Percentiles rank a stretch among this genome's conserved stretches.
phyloP scores from a whole-genome alignment of 92 coral and sea anemone species.

The Palythoa caribaeorum region DNA sequence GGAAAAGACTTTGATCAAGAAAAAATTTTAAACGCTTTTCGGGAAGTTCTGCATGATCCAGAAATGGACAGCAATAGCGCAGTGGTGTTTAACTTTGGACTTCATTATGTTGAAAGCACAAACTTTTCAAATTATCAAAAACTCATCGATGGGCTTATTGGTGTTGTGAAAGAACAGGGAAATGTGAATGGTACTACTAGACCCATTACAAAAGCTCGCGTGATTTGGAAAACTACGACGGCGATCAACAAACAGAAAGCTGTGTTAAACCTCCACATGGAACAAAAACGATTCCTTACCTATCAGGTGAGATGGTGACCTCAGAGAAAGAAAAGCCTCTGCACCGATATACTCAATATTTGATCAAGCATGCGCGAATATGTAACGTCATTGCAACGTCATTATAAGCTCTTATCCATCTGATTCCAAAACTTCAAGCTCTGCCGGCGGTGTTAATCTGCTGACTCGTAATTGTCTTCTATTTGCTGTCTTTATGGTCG shows the following conservation, averaged over 20 bases:
- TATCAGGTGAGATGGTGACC: slow-evolving; percentile 62
- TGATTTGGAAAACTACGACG: slow-evolving; percentile 86
- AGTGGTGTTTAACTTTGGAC: slow-evolving; percentile 45
- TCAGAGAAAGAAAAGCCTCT: not conserved
- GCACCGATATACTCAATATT: not conserved
- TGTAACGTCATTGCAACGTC: too few species aligned
- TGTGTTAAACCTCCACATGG: slow-evolving; percentile 47
- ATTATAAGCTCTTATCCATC: too few species aligned
- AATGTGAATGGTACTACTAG: not conserved
- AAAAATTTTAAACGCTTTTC: slow-evolving; percentile 68
- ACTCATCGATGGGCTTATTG: slow-evolving; percentile 28
- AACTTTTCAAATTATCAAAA: slow-evolving; percentile 44
- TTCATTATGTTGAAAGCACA: slow-evolving; percentile 44
- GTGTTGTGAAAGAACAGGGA: slow-evolving; percentile 28
- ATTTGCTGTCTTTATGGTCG: too few species aligned
- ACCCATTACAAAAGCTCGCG: slow-evolving; percentile 15
- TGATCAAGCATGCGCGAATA: too few species aligned
- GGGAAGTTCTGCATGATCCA: slow-evolving; percentile 63
- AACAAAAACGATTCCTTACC: slow-evolving; percentile 71
- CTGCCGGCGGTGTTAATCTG: too few species aligned
- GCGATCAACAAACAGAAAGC: slow-evolving; percentile 72
- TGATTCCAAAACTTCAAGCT: too few species aligned
- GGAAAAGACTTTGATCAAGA: slow-evolving; percentile 73
- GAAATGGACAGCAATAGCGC: slow-evolving; percentile 54
- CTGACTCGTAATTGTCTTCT: too few species aligned